Conservation (phyloP, 2,113 vertebrate genomes). For the Gasterosteus nipponicus region DNA sequence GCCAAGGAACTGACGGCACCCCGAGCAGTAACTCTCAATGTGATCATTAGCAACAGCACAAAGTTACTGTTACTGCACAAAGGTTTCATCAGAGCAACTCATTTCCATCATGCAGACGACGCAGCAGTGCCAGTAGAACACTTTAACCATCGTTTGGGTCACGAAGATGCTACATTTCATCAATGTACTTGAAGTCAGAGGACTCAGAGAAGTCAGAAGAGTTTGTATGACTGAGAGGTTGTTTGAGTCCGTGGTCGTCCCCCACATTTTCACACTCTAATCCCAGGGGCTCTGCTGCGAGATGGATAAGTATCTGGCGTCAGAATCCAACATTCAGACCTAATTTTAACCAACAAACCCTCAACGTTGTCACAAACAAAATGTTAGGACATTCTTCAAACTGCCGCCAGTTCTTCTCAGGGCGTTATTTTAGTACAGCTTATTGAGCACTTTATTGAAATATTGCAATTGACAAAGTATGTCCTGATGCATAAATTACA, state of each 20-base stretch:
- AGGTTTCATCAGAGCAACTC: background rate
- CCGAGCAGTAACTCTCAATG: background rate
- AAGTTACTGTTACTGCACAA: background rate
- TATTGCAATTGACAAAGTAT: background rate
- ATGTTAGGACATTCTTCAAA: background rate
- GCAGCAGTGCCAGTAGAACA: background rate
- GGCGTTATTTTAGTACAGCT: background rate
- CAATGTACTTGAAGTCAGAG: slow-evolving; percentile 9
- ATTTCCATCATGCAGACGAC: background rate
- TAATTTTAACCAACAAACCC: slow-evolving; percentile 27
- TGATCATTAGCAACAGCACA: background rate
- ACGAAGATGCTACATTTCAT: slow-evolving; percentile 17
- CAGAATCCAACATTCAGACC: slow-evolving; percentile 10
- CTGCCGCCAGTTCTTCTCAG: background rate
- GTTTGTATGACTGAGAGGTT: slow-evolving; percentile 12
- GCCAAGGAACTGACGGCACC: slow-evolving; percentile 7
- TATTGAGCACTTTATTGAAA: slow-evolving; percentile 5
- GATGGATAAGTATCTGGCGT: slow-evolving; percentile 1
- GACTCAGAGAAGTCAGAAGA: slow-evolving; percentile 25
- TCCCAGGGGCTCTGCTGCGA: slow-evolving; percentile 15
- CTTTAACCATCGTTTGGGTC: too few species aligned
- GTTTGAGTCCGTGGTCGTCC: slow-evolving; percentile 8
- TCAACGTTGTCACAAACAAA: background rate
- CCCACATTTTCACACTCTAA: slow-evolving; percentile 20
- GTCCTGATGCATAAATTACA: background rate